Conservation (phyloP, 2,888 invertebrate species). For the Pristionchus entomophagus region DNA sequence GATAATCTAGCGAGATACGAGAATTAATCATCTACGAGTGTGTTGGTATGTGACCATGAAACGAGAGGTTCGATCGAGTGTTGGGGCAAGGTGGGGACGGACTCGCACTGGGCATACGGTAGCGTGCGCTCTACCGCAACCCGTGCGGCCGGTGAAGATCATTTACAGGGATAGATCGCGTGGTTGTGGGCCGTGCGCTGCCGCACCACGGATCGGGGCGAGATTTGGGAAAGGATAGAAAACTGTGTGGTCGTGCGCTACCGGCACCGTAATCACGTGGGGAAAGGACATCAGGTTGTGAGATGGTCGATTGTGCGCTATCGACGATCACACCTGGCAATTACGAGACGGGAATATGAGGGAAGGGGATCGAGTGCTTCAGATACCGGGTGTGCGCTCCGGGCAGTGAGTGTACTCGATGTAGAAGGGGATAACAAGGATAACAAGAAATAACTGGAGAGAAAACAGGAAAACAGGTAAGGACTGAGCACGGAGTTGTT, state of each 20-base stretch:
- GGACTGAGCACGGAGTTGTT: not conserved
- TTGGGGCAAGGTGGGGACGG: constrained; percentile 33
- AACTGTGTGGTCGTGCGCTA: constrained; percentile 19
- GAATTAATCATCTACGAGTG: constrained; percentile 2
- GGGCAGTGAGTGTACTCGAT: not conserved
- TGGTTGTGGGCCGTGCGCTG: constrained; percentile 19
- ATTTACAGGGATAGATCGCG: constrained; percentile 24
- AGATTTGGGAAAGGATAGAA: not conserved
- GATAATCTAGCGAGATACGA: constrained; percentile 1
- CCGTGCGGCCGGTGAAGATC: not conserved
- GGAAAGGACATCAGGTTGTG: not conserved
- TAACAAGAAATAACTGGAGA: too few species aligned
- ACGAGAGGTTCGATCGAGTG: constrained; percentile 44
- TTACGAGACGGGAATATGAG: not conserved
- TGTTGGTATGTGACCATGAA: constrained; percentile 33
- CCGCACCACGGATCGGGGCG: constrained; percentile 31
- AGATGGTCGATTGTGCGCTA: constrained; percentile 3
- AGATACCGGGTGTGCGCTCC: constrained; percentile 11
- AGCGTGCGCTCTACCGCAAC: constrained; percentile 37
- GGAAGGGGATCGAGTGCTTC: not conserved
- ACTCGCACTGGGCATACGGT: not conserved
- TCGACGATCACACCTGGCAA: not conserved
- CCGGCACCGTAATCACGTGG: not conserved
- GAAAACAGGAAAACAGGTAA: not conserved
- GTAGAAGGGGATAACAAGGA: not conserved